Evolutionary conservation across 2,888 invertebrate genomes (phyloP), one percentile per base, ranked within the genome.

Genomic region (Drosophila seclusa): DNA sequence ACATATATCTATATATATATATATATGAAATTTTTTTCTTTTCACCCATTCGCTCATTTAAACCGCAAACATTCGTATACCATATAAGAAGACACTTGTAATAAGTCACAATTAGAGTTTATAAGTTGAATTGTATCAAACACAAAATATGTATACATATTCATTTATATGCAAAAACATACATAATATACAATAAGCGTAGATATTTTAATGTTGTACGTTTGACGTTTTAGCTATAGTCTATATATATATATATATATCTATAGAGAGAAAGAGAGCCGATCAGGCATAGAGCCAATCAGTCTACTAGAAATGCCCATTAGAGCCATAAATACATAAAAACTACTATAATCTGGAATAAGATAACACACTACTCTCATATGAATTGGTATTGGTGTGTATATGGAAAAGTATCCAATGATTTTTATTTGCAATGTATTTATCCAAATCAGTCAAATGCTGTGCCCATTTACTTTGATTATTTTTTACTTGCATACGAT

Each of bases 41-140:
- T 31, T 34, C 34, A 52, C 50, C 60, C 21, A 16, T 57, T 59
- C 49, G 24, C 48, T 73, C 58, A 73, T 52, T 42, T 29, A 58
- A 73, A 73, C 82, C 68, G 60, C 69, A 87, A 78, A 82, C 84
- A 85, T 85, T 87, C 85, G 82, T 87, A 78, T 84, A 87, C 75
- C 67, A 63, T 68, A 27, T 76, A 83, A 80, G 87, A 87, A 85
- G 87, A 87, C 87, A 85, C 60, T 85, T 77, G 76, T 68, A 77
- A 70, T 87, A 85, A 85, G 87, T 67, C 77, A 68, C 68, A 74
- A 71, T 59, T 79, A 78, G 59, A 61, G 3, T 32, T 38, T 45
- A 42, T 80, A 79, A 82, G 72, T 55, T 76, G 29, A 36, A 71
- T 73, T 62, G 61, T 60, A 74, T 53, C 49, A 60, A 76, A 59